phyloP scores from a whole-genome alignment of 2,888 invertebrate genomes.

The Neoascia interrupta region DNA sequence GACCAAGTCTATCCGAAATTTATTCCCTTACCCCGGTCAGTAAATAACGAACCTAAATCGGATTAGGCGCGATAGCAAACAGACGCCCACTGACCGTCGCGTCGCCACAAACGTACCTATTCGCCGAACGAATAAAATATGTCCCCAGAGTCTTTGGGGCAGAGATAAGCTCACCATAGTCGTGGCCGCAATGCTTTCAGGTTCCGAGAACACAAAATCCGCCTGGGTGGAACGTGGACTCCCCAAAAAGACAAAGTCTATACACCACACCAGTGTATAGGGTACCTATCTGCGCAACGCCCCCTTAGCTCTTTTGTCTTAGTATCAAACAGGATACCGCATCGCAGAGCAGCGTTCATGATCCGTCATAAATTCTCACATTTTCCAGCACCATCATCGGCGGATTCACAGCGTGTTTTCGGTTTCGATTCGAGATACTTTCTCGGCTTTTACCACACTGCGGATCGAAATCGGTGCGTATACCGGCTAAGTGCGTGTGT shows the following conservation, averaged over 20 bases:
- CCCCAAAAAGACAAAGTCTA: conserved; percentile 2
- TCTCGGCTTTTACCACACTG: conserved; percentile 57
- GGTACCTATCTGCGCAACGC: conserved; percentile 43
- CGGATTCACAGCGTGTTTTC: conserved; percentile 47
- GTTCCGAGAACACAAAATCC: conserved; percentile 29
- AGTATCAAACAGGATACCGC: conserved; percentile 44
- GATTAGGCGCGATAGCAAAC: conserved; percentile 57
- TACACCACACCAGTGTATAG: not conserved
- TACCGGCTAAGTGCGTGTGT: conserved; percentile 4
- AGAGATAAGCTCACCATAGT: conserved; percentile 35
- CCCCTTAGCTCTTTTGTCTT: conserved; percentile 41
- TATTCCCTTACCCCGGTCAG: conserved; percentile 18
- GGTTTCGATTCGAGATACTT: conserved; percentile 60
- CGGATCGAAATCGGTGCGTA: conserved; percentile 18
- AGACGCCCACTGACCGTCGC: conserved; percentile 59
- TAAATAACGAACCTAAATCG: conserved; percentile 38
- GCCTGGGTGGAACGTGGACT: conserved; percentile 14
- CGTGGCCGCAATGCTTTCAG: conserved; percentile 20
- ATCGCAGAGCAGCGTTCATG: conserved; percentile 13
- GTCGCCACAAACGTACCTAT: conserved; percentile 6
- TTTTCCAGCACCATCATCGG: conserved; percentile 18
- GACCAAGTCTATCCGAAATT: too few relatives aligned
- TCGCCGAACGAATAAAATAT: conserved; percentile 31
- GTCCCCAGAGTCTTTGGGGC: conserved; percentile 50
- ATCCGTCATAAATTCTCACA: conserved; percentile 63